Percentiles rank a stretch among this genome's conserved stretches.
Conservation (phyloP, 1,140 invertebrate genomes). For the Aphelenchoides fujianensis region DNA sequence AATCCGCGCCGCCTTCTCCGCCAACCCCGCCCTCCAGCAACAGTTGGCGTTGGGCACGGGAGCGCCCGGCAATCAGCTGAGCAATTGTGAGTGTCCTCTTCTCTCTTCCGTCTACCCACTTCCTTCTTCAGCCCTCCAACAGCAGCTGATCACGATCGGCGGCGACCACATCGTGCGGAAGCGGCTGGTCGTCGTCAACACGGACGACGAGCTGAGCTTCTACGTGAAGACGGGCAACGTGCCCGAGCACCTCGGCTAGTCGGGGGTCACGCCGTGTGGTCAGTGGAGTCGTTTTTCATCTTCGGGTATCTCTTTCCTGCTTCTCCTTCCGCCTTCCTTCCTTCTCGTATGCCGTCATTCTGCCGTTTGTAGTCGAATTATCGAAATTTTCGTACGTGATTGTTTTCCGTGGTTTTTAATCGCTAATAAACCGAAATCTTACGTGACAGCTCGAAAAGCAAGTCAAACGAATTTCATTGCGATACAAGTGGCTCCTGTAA, state of each 20-base stretch:
- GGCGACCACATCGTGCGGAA: conserved; percentile 59
- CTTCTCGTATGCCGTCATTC: no score
- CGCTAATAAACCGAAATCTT: no score
- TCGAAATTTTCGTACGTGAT: no score
- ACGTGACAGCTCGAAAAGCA: no score
- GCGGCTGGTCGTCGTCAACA: conserved; percentile 58
- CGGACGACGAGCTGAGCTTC: conserved; percentile 61
- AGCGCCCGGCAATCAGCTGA: conserved; percentile 21
- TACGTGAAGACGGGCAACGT: conserved; percentile 57
- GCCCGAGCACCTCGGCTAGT: conserved; percentile 24
- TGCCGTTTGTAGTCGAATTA: no score
- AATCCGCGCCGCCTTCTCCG: conserved; percentile 52
- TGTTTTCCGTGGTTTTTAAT: no score
- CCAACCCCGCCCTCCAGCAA: conserved; percentile 52
- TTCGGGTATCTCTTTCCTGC: no score
- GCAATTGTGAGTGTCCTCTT: conserved; percentile 18
- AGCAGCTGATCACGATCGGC: conserved; percentile 56
- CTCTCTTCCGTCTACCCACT: not conserved
- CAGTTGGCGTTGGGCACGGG: conserved; percentile 44
- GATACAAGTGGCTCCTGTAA: no score
- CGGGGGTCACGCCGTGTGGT: no score
- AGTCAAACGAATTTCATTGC: no score
- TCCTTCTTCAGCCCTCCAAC: conserved; percentile 51
- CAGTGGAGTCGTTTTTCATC: no score
- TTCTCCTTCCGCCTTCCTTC: no score